Base-by-base conservation (phyloP, 2,888 invertebrate species). In the Corbicula japonica region DNA sequence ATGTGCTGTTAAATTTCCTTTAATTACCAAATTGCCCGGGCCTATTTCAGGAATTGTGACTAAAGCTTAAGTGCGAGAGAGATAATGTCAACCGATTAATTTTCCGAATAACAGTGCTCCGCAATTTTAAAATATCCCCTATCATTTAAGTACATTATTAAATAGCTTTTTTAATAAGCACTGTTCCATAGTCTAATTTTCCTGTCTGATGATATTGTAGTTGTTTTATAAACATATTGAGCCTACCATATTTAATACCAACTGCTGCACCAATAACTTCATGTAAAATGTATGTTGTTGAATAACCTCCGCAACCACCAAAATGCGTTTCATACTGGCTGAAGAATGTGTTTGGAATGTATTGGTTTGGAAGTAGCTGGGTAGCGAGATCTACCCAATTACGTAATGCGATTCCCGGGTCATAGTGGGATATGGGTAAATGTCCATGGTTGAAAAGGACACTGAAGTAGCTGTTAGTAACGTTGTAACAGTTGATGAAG, bases 261-360 rank as follows among this genome's bases (percentile, higher is more conserved):
- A 83, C 35, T 1, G 85, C 82, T 6, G 82, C 86, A 1, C 82
- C 86, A 8, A 30, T 54, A 0, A 84, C 62, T 5, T 74, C 41
- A 34, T 66, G 54, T 21, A 78, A 69, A 21, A 70, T 61, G 28
- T 68, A 50, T 1, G 76, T 44, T 2, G 76, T 76, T 18, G 65
- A 76, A 54, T 78, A 86, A 5, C 75, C 85, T 12, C 85, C 85
- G 68, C 85, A 85, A 1, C 85, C 85, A 2, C 85, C 85, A 35
- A 85, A 73, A 52, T 85, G 85, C 38, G 79, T 61, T 41, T 85
- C 85, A 38, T 80, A 80, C 23, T 56, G 50, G 18, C 75, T 48
- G 66, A 75, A 85, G 32, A 65, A 81, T 10, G 69, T 54, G 0
- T 23, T 38, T 1, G 78, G 78, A 5, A 80, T 44, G 46, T 77